phyloP scores from a whole-genome alignment of 2,113 vertebrate species.

The Bufo gargarizans region DNA sequence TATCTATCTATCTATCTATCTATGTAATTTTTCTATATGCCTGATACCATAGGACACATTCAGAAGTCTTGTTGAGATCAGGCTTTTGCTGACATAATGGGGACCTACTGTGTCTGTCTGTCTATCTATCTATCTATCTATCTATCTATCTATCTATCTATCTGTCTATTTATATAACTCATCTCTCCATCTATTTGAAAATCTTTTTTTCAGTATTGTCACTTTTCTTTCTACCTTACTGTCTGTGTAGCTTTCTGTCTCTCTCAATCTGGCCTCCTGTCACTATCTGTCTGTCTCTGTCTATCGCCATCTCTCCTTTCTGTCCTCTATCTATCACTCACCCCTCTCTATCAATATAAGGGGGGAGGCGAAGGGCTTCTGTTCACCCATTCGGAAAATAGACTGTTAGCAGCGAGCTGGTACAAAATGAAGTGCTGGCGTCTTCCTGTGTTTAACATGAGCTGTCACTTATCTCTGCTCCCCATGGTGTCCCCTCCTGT shows the following conservation, averaged over 20 bases:
- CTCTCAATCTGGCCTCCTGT: slow-evolving; percentile 48
- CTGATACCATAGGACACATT: too few relatives aligned
- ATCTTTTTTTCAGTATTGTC: slow-evolving; percentile 12
- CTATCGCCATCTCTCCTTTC: slow-evolving; percentile 45
- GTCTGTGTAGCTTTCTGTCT: slow-evolving; percentile 18
- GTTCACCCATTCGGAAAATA: slow-evolving; percentile 72
- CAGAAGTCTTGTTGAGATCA: too few relatives aligned
- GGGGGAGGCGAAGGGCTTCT: slow-evolving; percentile 64
- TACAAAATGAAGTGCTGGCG: slow-evolving; percentile 58
- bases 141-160: slow-evolving; percentile 1
- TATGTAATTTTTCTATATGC: not conserved
- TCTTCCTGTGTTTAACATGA: slow-evolving; percentile 63
- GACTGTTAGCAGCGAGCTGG: slow-evolving; percentile 60
- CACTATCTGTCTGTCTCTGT: slow-evolving; percentile 50
- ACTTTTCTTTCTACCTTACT: slow-evolving; percentile 19
- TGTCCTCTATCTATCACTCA: slow-evolving; percentile 45
- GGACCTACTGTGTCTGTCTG: not conserved
- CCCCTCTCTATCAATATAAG: slow-evolving; percentile 47
- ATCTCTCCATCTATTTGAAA: slow-evolving; percentile 21
- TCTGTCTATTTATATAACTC: not conserved
- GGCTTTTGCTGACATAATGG: too few relatives aligned
- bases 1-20: slow-evolving; percentile 5
- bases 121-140: slow-evolving; percentile 2
- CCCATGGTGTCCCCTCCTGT: slow-evolving; percentile 30
- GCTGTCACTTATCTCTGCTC: slow-evolving; percentile 51